Conservation (phyloP, 2,888 invertebrate genomes). For the Drosophila melanocephala region DNA sequence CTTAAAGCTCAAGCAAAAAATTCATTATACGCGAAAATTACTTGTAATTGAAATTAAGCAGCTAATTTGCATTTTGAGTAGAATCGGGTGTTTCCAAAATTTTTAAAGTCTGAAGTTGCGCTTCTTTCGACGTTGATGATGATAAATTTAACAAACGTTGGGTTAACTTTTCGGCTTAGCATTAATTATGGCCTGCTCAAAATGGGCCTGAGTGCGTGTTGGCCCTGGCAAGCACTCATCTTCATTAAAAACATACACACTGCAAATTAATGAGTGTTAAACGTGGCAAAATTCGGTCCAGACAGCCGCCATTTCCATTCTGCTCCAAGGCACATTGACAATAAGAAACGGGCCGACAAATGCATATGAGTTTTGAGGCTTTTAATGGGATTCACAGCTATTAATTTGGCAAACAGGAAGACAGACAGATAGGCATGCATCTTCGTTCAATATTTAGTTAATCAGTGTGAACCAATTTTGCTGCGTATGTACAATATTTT, state of each 20-base stretch:
- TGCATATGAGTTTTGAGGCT: constrained; percentile 70
- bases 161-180: constrained; percentile 73
- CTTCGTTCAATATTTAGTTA: constrained; percentile 12
- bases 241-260: constrained; percentile 75
- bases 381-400: constrained; percentile 51
- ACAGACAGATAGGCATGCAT: constrained; percentile 1
- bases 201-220: constrained; percentile 15
- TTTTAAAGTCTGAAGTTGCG: not conserved
- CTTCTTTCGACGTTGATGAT: constrained; percentile 32
- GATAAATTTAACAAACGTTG: constrained; percentile 58
- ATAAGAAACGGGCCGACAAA: constrained; percentile 67
- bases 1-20: not conserved
- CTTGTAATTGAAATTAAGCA: constrained; percentile 27
- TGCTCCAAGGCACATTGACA: constrained; percentile 50
- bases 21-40: not conserved
- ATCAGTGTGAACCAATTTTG: constrained; percentile 12
- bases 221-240: constrained; percentile 50
- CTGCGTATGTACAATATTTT: constrained; percentile 31
- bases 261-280: constrained; percentile 74
- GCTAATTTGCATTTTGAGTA: constrained; percentile 32
- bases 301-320: not conserved
- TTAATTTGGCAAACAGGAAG: constrained; percentile 56
- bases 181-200: constrained; percentile 64
- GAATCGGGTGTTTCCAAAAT: not conserved
- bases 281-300: constrained; percentile 52